These are phyloP conservation scores for Zaprionus taronus DNA, from an alignment of 1,140 invertebrate species.

Conservation along the genomic window DNA sequence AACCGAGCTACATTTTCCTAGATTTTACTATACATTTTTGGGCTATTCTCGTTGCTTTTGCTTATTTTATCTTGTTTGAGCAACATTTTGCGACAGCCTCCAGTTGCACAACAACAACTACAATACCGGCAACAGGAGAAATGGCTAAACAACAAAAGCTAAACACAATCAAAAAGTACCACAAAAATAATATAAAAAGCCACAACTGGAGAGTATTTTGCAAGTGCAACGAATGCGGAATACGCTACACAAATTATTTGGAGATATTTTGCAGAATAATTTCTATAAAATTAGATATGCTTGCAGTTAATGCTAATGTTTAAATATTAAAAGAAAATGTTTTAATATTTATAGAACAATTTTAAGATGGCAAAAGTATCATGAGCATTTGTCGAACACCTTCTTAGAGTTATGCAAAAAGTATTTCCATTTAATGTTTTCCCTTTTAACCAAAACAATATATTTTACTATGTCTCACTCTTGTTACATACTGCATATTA, in stretches of 20 bases:
- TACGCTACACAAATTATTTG: not conserved
- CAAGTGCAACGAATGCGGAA: not conserved
- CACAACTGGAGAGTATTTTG: not conserved
- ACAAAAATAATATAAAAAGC: not conserved
- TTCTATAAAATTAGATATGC: not conserved
- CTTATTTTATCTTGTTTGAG: conserved; percentile 27
- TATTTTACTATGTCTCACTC: not conserved
- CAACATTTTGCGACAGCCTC: conserved; percentile 21
- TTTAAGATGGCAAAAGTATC: no score
- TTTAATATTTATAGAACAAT: no score
- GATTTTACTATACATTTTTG: not conserved
- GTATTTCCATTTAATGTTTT: no score
- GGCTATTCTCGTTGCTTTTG: not conserved
- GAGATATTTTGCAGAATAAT: not conserved
- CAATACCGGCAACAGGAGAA: not conserved
- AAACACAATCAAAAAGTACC: conserved; percentile 27
- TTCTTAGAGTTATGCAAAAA: no score
- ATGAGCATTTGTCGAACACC: no score
- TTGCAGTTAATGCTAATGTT: no score
- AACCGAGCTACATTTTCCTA: conserved; percentile 10
- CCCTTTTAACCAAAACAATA: no score
- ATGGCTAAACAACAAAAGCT: conserved; percentile 17
- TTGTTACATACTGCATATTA: not conserved
- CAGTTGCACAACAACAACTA: conserved; percentile 8
- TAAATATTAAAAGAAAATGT: no score